Evolutionary conservation across 2,888 invertebrate species (phyloP).

Genomic region (Polydrusus pterygomalis): DNA sequence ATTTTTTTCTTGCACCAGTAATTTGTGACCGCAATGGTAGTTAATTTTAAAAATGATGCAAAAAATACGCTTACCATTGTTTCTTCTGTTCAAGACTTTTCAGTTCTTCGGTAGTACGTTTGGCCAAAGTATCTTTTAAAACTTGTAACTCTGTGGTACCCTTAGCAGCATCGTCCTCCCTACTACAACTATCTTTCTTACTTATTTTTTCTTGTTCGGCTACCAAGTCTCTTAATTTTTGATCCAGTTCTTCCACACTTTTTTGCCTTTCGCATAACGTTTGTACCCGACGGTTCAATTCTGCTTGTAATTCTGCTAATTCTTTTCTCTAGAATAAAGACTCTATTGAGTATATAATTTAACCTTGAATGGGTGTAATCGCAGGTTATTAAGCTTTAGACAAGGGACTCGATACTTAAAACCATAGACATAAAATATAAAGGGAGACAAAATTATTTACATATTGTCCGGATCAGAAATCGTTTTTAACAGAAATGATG

Average conservation of each 20-base stretch:
- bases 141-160: slow-evolving; percentile 61
- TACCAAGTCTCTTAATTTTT: slow-evolving; percentile 79
- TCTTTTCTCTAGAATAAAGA: slow-evolving; percentile 78
- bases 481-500: too few species aligned
- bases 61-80: slow-evolving; percentile 69
- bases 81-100: slow-evolving; percentile 74
- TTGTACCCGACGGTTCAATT: slow-evolving; percentile 78
- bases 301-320: slow-evolving; percentile 80
- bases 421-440: too few species aligned
- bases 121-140: slow-evolving; percentile 71
- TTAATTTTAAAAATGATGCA: too few species aligned
- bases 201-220: slow-evolving; percentile 75
- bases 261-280: slow-evolving; percentile 78
- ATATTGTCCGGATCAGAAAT: too few species aligned
- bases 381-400: too few species aligned
- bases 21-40: too few species aligned
- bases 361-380: too few species aligned
- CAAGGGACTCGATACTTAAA: too few species aligned
- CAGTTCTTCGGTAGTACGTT: slow-evolving; percentile 73
- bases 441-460: too few species aligned
- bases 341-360: background rate
- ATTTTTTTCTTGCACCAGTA: too few species aligned
- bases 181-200: slow-evolving; percentile 8
- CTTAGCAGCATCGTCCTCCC: slow-evolving; percentile 44
- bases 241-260: slow-evolving; percentile 82